Percentiles rank a stretch among this genome's conserved stretches.
Conservation (phyloP, 2,797 vertebrate genomes). For the Sylvilagus floridanus region DNA sequence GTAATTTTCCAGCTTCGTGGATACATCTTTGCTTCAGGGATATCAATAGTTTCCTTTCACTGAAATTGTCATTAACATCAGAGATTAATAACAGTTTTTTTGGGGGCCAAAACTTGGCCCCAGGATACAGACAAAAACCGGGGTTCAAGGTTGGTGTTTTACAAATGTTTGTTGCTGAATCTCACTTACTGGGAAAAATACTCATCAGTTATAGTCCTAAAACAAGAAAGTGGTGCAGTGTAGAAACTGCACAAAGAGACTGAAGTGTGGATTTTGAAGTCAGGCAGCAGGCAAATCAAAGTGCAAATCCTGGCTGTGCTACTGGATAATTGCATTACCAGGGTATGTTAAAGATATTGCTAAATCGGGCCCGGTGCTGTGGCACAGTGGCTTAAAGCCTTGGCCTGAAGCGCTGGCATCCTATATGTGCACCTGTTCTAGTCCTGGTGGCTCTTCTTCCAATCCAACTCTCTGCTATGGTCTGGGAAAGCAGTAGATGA, state of each 20-base stretch:
- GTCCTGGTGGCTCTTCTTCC: too few species aligned
- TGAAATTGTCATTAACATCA: conserved; percentile 5
- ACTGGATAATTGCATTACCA: not conserved
- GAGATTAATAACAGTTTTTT: not conserved
- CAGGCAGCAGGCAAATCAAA: not conserved
- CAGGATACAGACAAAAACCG: not conserved
- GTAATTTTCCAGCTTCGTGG: conserved; percentile 8
- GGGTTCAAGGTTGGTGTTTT: not conserved
- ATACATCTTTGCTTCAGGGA: not conserved
- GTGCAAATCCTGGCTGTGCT: not conserved
- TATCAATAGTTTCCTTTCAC: not conserved
- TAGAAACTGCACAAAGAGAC: not conserved
- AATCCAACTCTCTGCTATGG: too few species aligned
- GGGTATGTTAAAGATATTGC: not conserved
- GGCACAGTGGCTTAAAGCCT: too few species aligned
- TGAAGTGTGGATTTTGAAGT: not conserved
- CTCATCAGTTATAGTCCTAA: not conserved
- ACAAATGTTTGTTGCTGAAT: not conserved
- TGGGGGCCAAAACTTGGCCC: not conserved
- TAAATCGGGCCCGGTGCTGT: too few species aligned
- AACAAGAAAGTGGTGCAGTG: not conserved
- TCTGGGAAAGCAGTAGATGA: too few species aligned
- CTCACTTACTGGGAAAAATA: conserved; percentile 27
- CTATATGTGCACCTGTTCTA: too few species aligned
- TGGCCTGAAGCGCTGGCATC: too few species aligned